Base-by-base conservation (phyloP, 1,140 invertebrate species). In the Aradophagus sp. region DNA sequence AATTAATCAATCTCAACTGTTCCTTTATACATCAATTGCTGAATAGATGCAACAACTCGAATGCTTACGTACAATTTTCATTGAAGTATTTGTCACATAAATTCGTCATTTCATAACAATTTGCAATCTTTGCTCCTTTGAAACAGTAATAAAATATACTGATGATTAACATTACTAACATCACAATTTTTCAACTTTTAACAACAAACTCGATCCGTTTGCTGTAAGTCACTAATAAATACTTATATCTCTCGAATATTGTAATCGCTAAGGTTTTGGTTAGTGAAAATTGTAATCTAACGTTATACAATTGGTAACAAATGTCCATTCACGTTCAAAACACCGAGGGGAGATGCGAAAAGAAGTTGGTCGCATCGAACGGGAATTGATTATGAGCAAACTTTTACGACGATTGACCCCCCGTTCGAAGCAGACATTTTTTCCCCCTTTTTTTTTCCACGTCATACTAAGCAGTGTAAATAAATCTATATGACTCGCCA, bases 71-170 rank as follows among this genome's bases (percentile, higher is more conserved):
- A 61, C 45, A 53, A 55, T 66, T 59, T 45, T 52, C n/a, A n/a
- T n/a, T 35, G 5, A 52, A 59, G 42, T 56, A 55, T 69, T 69
- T 61, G 66, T 69, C 42, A 69, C 50, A 55, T 61, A 56, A 69
- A 69, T 69, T 69, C 55, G 66, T 61, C 56, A 61, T 55, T 69
- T 61, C 44, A 55, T 61, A 69, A 69, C 56, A 69, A 69, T 69
- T 62, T 61, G 34, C 56, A 69, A 56, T 53, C 41, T 69, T 61
- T 55, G 66, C 44, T 69, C 36, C 34, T 59, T 68, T 61, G 41
- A 68, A 68, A 68, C 55, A 68, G 65, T 68, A 68, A 68, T 68
- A 68, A 68, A 68, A 68, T 68, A 68, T 68, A 68, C 65, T 55
- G 55, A 68, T 68, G 63, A 61, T 68, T 61, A 68, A 68, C 55